Percentiles rank a stretch among this genome's conserved stretches.
These are phyloP conservation scores for Symphodus melops DNA, from an alignment of 2,113 vertebrate genomes.

Conservation along the genomic window DNA sequence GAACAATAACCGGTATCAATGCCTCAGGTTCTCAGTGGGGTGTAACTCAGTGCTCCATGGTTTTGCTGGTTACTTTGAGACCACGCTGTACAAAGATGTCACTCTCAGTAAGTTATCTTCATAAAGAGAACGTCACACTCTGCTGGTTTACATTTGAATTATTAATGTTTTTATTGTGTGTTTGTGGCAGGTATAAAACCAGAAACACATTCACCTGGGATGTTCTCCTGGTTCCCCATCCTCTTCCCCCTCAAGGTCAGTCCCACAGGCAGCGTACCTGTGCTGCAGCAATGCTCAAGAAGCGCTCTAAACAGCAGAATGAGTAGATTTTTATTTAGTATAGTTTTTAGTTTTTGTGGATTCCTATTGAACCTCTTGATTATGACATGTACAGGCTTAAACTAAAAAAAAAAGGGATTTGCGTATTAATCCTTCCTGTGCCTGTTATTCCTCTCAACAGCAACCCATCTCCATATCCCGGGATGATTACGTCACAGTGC, in stretches of 20 bases:
- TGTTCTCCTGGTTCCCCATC: constrained; percentile 98
- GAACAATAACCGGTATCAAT: constrained; percentile 92
- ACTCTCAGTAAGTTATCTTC: constrained; percentile 87
- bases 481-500: constrained; percentile 86
- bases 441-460: constrained; percentile 65
- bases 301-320: no score
- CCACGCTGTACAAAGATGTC: constrained; percentile 91
- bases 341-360: not conserved
- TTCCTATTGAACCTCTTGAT: no score
- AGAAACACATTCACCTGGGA: constrained; percentile 93
- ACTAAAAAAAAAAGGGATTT: not conserved
- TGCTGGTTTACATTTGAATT: not conserved
- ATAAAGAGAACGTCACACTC: not conserved
- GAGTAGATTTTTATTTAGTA: no score
- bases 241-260: constrained; percentile 94
- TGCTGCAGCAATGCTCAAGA: no score
- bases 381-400: no score
- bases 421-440: not conserved
- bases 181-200: constrained; percentile 89
- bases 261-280: fast-evolving
- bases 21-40: constrained; percentile 85
- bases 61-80: constrained; percentile 94
- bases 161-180: not conserved
- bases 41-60: constrained; percentile 94
- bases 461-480: constrained; percentile 88